These are phyloP conservation scores for Semaprochilodus insignis DNA, from an alignment of 2,797 vertebrate genomes.

Conservation along the genomic window DNA sequence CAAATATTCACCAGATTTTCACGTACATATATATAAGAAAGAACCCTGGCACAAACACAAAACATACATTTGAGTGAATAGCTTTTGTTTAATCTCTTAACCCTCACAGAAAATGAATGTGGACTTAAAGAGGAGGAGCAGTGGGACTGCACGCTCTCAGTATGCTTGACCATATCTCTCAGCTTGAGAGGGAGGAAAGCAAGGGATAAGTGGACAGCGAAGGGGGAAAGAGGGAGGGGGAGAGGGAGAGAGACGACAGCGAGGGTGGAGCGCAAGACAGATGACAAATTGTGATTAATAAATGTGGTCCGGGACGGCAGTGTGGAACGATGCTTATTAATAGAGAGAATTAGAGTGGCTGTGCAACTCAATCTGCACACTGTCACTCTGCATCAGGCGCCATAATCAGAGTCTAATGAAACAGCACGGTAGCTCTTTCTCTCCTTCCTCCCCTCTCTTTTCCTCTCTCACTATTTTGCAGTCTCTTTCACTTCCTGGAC, in stretches of 20 bases:
- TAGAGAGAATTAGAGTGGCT: slow-evolving; percentile 85
- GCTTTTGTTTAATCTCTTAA: slow-evolving; percentile 67
- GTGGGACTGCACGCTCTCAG: slow-evolving; percentile 69
- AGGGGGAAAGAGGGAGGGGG: slow-evolving; percentile 60
- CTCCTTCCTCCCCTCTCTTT: slow-evolving; percentile 22
- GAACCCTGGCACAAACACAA: slow-evolving; percentile 42
- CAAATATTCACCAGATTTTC: too few relatives aligned
- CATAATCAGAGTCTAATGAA: slow-evolving; percentile 86
- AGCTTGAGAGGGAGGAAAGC: slow-evolving; percentile 66
- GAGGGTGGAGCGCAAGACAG: slow-evolving; percentile 77
- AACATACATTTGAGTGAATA: slow-evolving; percentile 62
- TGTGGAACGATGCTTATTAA: slow-evolving; percentile 84
- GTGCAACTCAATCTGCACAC: slow-evolving; percentile 86
- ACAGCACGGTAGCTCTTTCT: slow-evolving; percentile 66
- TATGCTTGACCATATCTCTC: slow-evolving; percentile 80
- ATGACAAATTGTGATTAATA: slow-evolving; percentile 90
- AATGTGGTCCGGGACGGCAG: slow-evolving; percentile 81
- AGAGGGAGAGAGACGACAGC: slow-evolving; percentile 56
- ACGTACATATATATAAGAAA: slow-evolving; percentile 6
- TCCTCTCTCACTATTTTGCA: background rate
- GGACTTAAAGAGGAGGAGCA: slow-evolving; percentile 63
- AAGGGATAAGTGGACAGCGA: slow-evolving; percentile 74
- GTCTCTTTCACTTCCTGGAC: background rate
- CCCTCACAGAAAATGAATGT: slow-evolving; percentile 68
- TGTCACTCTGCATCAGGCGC: slow-evolving; percentile 86